Base-by-base conservation (phyloP, 1,140 invertebrate genomes). In the Temnothorax curvispinosus region DNA sequence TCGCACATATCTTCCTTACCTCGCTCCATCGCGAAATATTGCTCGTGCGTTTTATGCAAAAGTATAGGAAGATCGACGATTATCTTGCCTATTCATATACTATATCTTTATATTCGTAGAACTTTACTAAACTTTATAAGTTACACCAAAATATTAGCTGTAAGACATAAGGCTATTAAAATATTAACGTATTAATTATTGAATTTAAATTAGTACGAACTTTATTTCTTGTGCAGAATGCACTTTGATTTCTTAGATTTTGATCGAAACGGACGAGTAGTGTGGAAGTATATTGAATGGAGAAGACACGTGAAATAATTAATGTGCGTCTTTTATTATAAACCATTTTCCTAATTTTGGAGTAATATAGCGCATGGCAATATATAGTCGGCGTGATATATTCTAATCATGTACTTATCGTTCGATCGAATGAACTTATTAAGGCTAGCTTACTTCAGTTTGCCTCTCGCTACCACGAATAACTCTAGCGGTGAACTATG, bases 401-500 rank as follows among this genome's bases (percentile, higher is more conserved):
- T 85, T 89, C 80, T 47, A 67, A 81, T 75, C 80, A 75, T 62
- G 54, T 89, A 74, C 69, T 87, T 89, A 90, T 90, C 88, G 86
- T 80, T 90, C 71, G 88, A 90, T 86, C 80, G 88, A 90, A 88
- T 90, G 38, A 90, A 90, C 64, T 90, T 90, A 90, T 88, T 80
- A 76, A 65, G 54, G 38, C 52, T 81, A 44, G 60, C 62, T 80
- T 82, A 88, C 69, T 54, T 76, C 35, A 62, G 50, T 87, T 56
- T n/a, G 50, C 60, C 11, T 67, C 60, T 76, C 13, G 32, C 13
- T 81, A 62, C 60, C 71, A 76, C 69, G 62, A 87, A 91, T 91
- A 89, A 89, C 84, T 82, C 60, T 58, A 76, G 52, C 65, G 44
- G 87, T 87, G 78, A 91, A 91, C 90, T 91, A 90, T 76, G 74